A percentile compares a stretch with the other conserved stretches of the same genome.
Conservation (phyloP, 2,113 vertebrate genomes). For the Pogona vitticeps region DNA sequence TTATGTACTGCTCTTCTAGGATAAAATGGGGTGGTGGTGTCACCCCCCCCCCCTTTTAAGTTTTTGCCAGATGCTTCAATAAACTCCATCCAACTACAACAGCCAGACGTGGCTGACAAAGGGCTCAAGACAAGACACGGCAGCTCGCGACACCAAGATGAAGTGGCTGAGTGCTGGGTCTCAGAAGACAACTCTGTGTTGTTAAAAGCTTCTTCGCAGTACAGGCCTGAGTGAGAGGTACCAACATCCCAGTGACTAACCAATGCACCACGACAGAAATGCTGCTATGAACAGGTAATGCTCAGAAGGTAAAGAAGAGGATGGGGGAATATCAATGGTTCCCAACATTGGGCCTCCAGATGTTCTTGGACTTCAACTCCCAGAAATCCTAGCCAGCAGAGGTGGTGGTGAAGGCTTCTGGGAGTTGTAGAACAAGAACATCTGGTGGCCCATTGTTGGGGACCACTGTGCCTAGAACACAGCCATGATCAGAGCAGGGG, state of each 20-base stretch:
- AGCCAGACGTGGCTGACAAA: slow-evolving; percentile 5
- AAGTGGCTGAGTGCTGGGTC: background rate
- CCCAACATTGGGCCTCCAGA: too few relatives aligned
- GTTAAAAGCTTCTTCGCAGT: background rate
- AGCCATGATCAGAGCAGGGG: too few relatives aligned
- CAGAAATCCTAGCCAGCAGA: too few relatives aligned
- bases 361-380: too few relatives aligned
- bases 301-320: background rate
- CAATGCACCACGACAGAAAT: too few relatives aligned
- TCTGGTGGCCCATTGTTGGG: too few relatives aligned
- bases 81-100: background rate
- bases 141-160: rapidly evolving
- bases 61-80: background rate
- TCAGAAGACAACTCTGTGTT: background rate
- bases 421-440: too few relatives aligned
- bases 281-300: background rate
- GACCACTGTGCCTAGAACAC: too few relatives aligned
- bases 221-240: background rate
- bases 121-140: slow-evolving; percentile 29
- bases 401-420: too few relatives aligned
- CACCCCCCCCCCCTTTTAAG: slow-evolving; percentile 15
- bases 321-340: too few relatives aligned
- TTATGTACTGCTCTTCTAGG: background rate
- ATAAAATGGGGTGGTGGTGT: background rate
- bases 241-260: too few relatives aligned